Base-by-base conservation (phyloP, 1,140 invertebrate species). In the Apis laboriosa region DNA sequence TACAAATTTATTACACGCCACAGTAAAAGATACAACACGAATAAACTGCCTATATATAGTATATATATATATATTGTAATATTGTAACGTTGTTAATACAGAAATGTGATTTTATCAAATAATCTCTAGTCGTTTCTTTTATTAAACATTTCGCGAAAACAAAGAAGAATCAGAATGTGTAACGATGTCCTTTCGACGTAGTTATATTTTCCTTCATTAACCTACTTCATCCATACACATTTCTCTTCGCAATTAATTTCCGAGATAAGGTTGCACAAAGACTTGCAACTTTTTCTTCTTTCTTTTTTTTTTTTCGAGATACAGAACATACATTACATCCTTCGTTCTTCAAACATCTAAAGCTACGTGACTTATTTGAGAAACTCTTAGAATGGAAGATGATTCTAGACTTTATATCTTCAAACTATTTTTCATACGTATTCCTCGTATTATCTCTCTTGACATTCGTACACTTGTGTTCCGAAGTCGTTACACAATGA, bases 71-170 rank as follows among this genome's bases (percentile, higher is more conserved):
- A 43, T 74, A 86, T 80, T 87, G 67, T 86, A 87, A 80, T 84
- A 77, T 84, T 72, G 81, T 88, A 86, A 85, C 72, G 71, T 88
- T 89, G 74, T 88, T 89, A 68, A 88, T 89, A 89, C 86, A 88
- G 84, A 89, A 84, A 81, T 75, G n/a, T 89, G 87, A 79, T 89
- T 84, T 78, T 84, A 66, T 77, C 68, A 82, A 87, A 21, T 74
- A 75, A 5, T 11, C 61, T n/a, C 5, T 64, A 51, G 43, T 61
- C 12, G 13, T 9, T 4, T 9, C 34, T 19, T 51, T 85, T 63
- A 9, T 8, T 13, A 51, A 9, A 51, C 7, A 9, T 61, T 28
- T 43, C 1, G 8, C 11, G 1, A 13, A 13, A 13, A 28, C 43
- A 11, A 49, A 2, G 15, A 9, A 17, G 1, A 60, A 34, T 28